Percentiles rank a stretch among this genome's conserved stretches.
Evolutionary conservation across 2,888 invertebrate species (phyloP).

Genomic region (Heliconius erato): DNA sequence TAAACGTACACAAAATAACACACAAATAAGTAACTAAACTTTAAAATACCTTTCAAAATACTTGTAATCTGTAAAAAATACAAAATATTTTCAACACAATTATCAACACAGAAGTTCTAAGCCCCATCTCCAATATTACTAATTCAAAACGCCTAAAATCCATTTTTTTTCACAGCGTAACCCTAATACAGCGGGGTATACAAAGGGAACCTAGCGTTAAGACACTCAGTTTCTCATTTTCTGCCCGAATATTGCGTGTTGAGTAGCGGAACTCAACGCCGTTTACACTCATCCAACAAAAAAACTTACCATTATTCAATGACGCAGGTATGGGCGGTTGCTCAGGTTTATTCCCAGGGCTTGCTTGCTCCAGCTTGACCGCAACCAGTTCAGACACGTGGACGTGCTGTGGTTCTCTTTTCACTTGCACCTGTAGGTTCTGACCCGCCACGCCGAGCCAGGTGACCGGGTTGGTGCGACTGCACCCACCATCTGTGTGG

Average conservation of each 20-base stretch:
- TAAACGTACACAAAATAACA: too few species aligned
- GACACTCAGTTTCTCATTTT: not conserved
- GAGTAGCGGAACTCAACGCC: not conserved
- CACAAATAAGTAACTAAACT: too few species aligned
- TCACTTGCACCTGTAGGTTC: slow-evolving; percentile 86
- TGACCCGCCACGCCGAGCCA: slow-evolving; percentile 84
- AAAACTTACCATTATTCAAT: slow-evolving; percentile 75
- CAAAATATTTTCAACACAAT: too few species aligned
- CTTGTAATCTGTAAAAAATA: too few species aligned
- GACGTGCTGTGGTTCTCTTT: slow-evolving; percentile 87
- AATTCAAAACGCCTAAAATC: too few species aligned
- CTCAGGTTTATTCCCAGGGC: slow-evolving; percentile 87
- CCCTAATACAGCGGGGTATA: too few species aligned
- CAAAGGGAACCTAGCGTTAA: not conserved
- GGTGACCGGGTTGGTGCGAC: slow-evolving; percentile 89
- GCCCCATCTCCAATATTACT: too few species aligned
- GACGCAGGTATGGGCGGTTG: slow-evolving; percentile 79
- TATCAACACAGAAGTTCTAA: too few species aligned
- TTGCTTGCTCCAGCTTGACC: slow-evolving; percentile 88
- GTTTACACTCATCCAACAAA: not conserved
- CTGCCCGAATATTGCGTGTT: not conserved
- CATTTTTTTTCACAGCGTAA: too few species aligned
- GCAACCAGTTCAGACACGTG: slow-evolving; percentile 87
- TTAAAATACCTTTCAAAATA: too few species aligned
- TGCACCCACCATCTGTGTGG: slow-evolving; percentile 87